Percentiles rank a stretch among this genome's conserved stretches.
These are phyloP conservation scores for Taxidea taxus DNA, from an alignment of 2,113 vertebrate genomes.

Conservation along the genomic window DNA sequence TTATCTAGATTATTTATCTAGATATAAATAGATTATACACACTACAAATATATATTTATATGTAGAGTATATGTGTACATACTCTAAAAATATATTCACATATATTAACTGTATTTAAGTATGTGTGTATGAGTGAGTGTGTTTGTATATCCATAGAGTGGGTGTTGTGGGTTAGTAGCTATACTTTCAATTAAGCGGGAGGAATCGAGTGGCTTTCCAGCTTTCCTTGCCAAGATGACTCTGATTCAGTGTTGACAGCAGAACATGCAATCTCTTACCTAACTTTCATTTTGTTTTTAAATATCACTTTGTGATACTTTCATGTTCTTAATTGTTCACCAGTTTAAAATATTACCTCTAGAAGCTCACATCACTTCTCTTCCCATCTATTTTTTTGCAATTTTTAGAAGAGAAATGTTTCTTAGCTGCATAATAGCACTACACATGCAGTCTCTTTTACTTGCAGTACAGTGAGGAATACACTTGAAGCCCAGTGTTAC, in stretches of 20 bases:
- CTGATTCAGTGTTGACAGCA: neutral
- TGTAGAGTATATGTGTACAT: neutral
- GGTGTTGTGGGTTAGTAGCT: neutral
- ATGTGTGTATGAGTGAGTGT: neutral
- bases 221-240: neutral
- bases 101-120: neutral
- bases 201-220: neutral
- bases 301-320: neutral
- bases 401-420: neutral
- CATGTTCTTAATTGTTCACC: neutral
- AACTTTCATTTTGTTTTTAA: neutral
- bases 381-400: neutral
- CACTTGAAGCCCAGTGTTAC: neutral
- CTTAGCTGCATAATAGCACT: neutral
- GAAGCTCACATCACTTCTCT: neutral
- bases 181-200: neutral
- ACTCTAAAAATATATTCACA: neutral
- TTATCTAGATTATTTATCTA: neutral
- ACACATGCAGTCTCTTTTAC: neutral
- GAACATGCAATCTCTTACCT: neutral
- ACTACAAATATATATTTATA: neutral
- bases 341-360: neutral
- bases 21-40: neutral
- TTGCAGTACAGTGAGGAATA: too few species aligned
- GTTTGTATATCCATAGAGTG: neutral